Percentiles rank a stretch among this genome's conserved stretches.
phyloP scores from a whole-genome alignment of 2,797 vertebrate genomes.

The Neosilurus mollespiculum region DNA sequence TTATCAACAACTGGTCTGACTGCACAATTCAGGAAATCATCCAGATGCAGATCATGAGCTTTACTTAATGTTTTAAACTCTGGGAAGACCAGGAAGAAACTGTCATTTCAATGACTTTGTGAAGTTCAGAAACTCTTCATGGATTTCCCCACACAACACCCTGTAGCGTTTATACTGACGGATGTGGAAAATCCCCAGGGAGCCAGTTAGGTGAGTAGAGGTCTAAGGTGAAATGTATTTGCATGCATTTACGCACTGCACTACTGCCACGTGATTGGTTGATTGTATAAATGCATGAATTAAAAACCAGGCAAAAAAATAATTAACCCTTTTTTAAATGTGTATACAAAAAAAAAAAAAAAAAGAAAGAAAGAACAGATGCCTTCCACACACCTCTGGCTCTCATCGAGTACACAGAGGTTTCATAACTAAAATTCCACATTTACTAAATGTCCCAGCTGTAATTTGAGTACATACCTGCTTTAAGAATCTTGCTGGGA shows the following conservation, averaged over 20 bases:
- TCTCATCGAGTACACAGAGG: not conserved
- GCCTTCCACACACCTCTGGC: not conserved
- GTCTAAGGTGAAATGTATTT: not conserved
- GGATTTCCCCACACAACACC: not conserved
- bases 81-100: not conserved
- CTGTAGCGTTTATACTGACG: not conserved
- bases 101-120: not conserved
- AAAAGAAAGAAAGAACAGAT: not conserved
- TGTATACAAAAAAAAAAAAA: not conserved
- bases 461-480: constrained; percentile 62
- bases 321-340: no score
- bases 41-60: not conserved
- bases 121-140: not conserved
- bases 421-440: not conserved
- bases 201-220: not conserved
- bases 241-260: not conserved
- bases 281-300: not conserved
- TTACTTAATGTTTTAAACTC: not conserved
- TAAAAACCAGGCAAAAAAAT: no score
- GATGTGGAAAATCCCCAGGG: not conserved
- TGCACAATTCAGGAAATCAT: not conserved
- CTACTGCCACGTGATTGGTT: not conserved
- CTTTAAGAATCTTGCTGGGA: constrained; percentile 72
- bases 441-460: not conserved
- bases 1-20: not conserved